Evolutionary conservation across 2,797 vertebrate species (phyloP).

Genomic region (Fratercula arctica): DNA sequence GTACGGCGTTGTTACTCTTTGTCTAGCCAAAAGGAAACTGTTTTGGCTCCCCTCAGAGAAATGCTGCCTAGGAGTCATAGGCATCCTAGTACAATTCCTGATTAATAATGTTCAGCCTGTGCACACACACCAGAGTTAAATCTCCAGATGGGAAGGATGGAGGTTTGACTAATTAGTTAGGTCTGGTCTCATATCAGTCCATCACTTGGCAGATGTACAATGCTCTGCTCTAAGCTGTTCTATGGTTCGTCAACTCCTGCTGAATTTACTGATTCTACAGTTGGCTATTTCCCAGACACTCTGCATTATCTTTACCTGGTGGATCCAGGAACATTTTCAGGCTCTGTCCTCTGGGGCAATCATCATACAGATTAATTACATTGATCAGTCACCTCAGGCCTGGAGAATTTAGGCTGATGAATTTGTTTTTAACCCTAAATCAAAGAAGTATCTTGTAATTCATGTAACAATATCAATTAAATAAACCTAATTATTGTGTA

Average conservation of each 20-base stretch:
- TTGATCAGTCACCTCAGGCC: background rate
- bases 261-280: background rate
- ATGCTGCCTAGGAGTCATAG: background rate
- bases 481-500: background rate
- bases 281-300: background rate
- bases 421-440: background rate
- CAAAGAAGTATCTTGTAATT: background rate
- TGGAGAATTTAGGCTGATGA: background rate
- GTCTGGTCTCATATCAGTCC: background rate
- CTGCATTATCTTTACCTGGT: background rate
- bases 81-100: background rate
- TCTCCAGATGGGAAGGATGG: constrained; percentile 40
- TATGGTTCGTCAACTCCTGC: background rate
- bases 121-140: background rate
- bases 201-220: constrained; percentile 3
- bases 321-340: background rate
- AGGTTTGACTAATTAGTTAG: constrained; percentile 34
- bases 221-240: background rate
- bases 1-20: background rate
- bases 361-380: background rate
- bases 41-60: background rate
- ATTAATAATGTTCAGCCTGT: background rate
- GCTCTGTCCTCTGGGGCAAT: background rate
- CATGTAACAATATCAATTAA: background rate
- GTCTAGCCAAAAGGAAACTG: constrained; percentile 5